phyloP scores from a whole-genome alignment of 1,140 invertebrate species.

The Aphelenchoides avenae region DNA sequence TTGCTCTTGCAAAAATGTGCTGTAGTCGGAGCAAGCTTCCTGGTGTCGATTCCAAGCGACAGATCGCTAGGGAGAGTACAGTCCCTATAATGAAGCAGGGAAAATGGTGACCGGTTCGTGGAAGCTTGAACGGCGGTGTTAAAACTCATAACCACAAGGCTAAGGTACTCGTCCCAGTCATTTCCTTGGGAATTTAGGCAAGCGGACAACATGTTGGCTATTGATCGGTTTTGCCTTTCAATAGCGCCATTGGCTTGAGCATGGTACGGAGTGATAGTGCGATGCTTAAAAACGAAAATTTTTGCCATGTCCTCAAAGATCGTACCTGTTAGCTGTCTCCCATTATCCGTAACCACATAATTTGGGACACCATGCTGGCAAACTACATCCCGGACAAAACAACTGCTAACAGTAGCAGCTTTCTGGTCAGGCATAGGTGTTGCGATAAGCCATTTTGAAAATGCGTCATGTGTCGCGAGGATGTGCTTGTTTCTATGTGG shows the following conservation, averaged over 20 bases:
- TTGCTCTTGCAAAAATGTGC: too few relatives aligned
- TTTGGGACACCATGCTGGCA: neutral
- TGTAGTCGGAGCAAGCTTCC: too few relatives aligned
- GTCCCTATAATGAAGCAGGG: too few relatives aligned
- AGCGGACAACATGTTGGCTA: too few relatives aligned
- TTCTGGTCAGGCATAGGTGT: conserved; percentile 5
- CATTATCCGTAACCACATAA: neutral
- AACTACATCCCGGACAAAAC: conserved; percentile 5
- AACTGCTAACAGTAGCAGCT: neutral
- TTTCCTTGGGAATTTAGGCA: too few relatives aligned
- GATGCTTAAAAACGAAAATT: neutral
- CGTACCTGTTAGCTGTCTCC: neutral
- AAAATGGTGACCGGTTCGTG: too few relatives aligned
- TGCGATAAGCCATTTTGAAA: conserved; percentile 8
- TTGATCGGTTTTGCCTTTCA: neutral
- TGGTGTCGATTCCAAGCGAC: too few relatives aligned
- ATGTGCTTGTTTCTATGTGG: conserved; percentile 1
- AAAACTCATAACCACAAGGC: too few relatives aligned
- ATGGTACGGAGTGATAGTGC: neutral
- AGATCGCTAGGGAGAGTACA: too few relatives aligned
- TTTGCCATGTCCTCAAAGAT: neutral
- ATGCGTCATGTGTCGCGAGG: neutral
- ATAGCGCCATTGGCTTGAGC: neutral
- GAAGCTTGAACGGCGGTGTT: too few relatives aligned
- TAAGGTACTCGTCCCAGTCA: too few relatives aligned